Percentiles rank a stretch among this genome's conserved stretches.
Evolutionary conservation across 2,113 vertebrate species (phyloP).

Genomic region (Buteo buteo): DNA sequence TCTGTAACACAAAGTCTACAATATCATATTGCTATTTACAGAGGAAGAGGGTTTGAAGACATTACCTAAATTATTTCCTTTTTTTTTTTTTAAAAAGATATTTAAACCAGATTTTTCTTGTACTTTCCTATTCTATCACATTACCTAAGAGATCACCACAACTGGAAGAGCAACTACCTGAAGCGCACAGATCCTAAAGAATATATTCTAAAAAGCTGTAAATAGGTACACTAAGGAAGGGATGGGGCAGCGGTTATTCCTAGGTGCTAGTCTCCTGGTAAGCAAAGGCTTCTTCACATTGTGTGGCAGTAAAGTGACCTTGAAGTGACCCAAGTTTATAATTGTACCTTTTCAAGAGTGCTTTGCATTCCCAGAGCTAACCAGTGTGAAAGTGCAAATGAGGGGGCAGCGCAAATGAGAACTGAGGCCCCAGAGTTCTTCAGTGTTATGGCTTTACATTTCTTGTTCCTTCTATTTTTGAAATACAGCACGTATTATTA

Average conservation of each 20-base stretch:
- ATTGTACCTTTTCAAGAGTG: background rate
- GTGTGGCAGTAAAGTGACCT: background rate
- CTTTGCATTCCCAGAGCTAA: background rate
- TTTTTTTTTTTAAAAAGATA: no score
- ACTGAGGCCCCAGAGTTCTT: background rate
- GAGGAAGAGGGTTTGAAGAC: background rate
- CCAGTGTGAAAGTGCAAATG: background rate
- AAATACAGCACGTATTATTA: background rate
- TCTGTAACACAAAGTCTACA: background rate
- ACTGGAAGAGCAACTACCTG: background rate
- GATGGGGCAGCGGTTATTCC: fast-evolving
- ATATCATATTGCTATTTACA: background rate
- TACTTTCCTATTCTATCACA: background rate
- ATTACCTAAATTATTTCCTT: background rate
- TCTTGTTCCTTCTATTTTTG: background rate
- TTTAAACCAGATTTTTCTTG: background rate
- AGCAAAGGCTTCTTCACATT: background rate
- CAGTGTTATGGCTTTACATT: background rate
- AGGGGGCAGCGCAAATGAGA: background rate
- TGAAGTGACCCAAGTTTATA: background rate
- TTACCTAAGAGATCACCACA: background rate
- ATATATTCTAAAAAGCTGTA: background rate
- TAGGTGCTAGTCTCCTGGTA: no score
- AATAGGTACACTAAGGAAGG: background rate
- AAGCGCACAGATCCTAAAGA: background rate